Evolutionary conservation across 53 echinoderm and acorn worm species (phyloP), one percentile per base, ranked within the genome.

Genomic region (Holothuria leucospilota): DNA sequence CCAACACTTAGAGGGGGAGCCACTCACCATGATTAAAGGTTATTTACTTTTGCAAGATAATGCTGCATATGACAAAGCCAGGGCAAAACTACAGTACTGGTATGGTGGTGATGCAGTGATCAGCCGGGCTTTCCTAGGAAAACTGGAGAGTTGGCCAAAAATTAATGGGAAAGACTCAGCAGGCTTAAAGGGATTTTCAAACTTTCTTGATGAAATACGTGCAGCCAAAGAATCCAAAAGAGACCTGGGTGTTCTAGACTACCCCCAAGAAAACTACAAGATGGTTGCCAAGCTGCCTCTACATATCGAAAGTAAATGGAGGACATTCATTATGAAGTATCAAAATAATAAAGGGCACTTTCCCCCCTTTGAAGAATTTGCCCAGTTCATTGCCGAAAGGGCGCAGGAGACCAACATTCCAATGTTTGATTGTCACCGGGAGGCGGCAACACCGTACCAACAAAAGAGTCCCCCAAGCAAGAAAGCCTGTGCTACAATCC

Each of bases 1-100:
- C 15, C 86, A 86, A 77, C 77, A 86, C 51, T 40, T 86, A 20
- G 60, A 41, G 21, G 86, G 86, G 20, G 86, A 86, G 29, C 86
- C 86, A 20, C 12, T 68, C 2, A 29, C 60, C 25, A 34, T 86
- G 60, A 51, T 86, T 20, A 29, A 23, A 12, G 51, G 51, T 60
- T n/a, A 86, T 9, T 38, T 86, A 51, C 63, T 75, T 8, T 40
- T 77, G 53, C 86, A 86, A 62, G 51, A 39, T 8, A 62, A 63
- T 18, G 63, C 27, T 29, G 77, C 77, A 29, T 86, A 86, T 86
- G 34, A 40, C 12, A 49, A 77, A n/a, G 86, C 77, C 60, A 77
- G 27, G 60, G 24, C 27, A 23, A 69, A 86, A 27, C 63, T 86
- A 18, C 52, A n/a, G 59, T 5, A 77, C 34, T 51, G 77, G 28